Evolutionary conservation across 1,140 invertebrate genomes (phyloP).

Genomic region (Eubasilissa regina): DNA sequence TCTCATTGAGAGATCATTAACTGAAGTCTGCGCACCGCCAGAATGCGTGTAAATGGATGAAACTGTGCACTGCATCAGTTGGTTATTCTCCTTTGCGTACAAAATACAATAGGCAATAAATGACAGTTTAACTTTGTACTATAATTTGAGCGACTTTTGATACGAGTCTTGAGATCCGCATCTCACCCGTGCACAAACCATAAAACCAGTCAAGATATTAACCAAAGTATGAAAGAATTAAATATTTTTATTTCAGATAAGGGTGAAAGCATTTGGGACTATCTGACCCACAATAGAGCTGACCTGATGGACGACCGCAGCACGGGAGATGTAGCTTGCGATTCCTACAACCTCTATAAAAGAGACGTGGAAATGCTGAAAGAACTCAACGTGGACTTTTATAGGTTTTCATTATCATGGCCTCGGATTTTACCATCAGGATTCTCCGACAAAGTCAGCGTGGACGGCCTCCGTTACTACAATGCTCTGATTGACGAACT

Average conservation of each 20-base stretch:
- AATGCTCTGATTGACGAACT: slow-evolving; percentile 71
- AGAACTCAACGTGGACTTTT: slow-evolving; percentile 68
- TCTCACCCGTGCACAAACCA: too few species aligned
- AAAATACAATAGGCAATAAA: background rate
- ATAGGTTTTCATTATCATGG: slow-evolving; percentile 75
- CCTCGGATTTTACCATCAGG: slow-evolving; percentile 71
- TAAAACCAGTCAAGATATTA: too few species aligned
- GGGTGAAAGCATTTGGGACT: slow-evolving; percentile 71
- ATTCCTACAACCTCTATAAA: slow-evolving; percentile 66
- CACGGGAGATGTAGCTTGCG: slow-evolving; percentile 68
- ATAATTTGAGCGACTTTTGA: too few species aligned
- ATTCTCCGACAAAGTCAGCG: slow-evolving; percentile 66
- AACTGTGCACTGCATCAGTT: too few species aligned
- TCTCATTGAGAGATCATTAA: too few species aligned
- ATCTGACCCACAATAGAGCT: slow-evolving; percentile 64
- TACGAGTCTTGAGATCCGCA: too few species aligned
- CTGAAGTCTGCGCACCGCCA: too few species aligned
- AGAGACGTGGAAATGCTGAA: slow-evolving; percentile 74
- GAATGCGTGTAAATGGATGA: too few species aligned
- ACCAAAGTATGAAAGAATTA: too few species aligned
- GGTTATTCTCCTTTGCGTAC: too few species aligned
- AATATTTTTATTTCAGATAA: slow-evolving; percentile 65
- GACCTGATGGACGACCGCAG: slow-evolving; percentile 67
- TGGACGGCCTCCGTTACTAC: slow-evolving; percentile 72
- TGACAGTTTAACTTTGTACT: too few species aligned